Base-by-base conservation (phyloP, 2,113 vertebrate genomes). In the Pomatorhinus ruficollis region DNA sequence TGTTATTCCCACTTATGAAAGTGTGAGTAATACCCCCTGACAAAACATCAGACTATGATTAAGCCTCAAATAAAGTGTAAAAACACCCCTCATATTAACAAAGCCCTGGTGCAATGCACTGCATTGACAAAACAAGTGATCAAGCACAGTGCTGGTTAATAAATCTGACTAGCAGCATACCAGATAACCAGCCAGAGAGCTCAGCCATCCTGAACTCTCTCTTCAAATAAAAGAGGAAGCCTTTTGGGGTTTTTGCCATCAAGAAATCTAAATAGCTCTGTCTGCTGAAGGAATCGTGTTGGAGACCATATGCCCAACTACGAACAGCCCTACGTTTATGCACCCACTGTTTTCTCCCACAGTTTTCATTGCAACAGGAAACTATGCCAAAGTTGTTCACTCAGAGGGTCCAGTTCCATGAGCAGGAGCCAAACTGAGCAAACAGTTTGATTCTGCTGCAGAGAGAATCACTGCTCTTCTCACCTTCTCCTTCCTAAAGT, bases 321-420 rank as follows among this genome's bases (percentile, higher is more conserved):
- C 0, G 53, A 96, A 84, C 81, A 97, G 30, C 61, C 87, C 89
- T 82, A 52, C 52, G 0, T 96, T 85, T 87, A 72, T 78, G 91
- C 96, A 94, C 92, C 93, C 96, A 91, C 92, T 89, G 52, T 49
- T 80, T 90, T 94, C 83, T 91, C 87, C 93, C 90, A 95, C 90
- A 81, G 91, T 84, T 94, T 96, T 87, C 90, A 89, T 93, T 91
- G 64, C 82, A 93, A 82, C 78, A 90, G 70, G 53, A 93, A 91
- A 56, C 78, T 56, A 21, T 78, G 78, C 87, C 90, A 90, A 52
- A 91, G 70, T 50, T 75, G 40, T 54, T 94, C 94, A 68, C 52
- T 83, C 76, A 22, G 19, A 91, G 69, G 28, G 95, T 94, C 90
- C 87, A 49, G 92, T 37, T 94, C 68, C 87, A 79, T 9, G 8